Percentiles rank a stretch among this genome's conserved stretches.
Conservation (phyloP, 2,797 vertebrate species). For the Gymnoscopelus microlampas region DNA sequence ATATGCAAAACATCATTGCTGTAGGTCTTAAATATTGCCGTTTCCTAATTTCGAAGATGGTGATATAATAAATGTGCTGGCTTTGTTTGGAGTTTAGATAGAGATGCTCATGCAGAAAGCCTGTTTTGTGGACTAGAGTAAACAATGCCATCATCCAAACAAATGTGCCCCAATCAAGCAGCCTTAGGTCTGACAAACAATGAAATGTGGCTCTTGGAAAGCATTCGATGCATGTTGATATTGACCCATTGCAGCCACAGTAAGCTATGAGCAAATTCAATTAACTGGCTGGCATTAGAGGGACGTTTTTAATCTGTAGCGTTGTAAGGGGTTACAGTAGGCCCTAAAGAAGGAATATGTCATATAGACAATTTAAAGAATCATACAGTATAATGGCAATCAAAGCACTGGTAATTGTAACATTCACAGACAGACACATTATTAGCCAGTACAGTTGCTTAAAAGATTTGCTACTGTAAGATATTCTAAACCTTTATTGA, state of each 20-base stretch:
- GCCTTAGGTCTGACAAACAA: constrained; percentile 44
- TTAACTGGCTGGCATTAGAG: too few species aligned
- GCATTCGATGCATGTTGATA: not conserved
- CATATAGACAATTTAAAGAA: too few species aligned
- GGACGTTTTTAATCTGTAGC: too few species aligned
- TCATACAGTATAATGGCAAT: constrained; percentile 30
- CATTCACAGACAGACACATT: constrained; percentile 28
- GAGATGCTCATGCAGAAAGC: constrained; percentile 1
- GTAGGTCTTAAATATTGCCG: too few species aligned
- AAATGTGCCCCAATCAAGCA: constrained; percentile 36
- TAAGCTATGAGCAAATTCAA: too few species aligned
- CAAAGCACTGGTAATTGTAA: constrained; percentile 33
- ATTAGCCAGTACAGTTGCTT: constrained; percentile 31
- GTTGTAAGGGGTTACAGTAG: too few species aligned
- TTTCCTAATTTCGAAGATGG: too few species aligned
- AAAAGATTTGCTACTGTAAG: too few species aligned
- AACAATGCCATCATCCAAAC: constrained; percentile 33
- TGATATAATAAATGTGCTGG: too few species aligned
- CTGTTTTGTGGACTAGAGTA: constrained; percentile 18
- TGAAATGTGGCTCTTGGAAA: constrained; percentile 25
- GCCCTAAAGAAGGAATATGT: too few species aligned
- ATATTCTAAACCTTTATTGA: too few species aligned
- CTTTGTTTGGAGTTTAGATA: not conserved
- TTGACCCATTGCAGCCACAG: not conserved
- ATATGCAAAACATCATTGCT: too few species aligned